These are phyloP conservation scores for Melitaea athalia DNA, from an alignment of 2,888 invertebrate species.

Conservation along the genomic window DNA sequence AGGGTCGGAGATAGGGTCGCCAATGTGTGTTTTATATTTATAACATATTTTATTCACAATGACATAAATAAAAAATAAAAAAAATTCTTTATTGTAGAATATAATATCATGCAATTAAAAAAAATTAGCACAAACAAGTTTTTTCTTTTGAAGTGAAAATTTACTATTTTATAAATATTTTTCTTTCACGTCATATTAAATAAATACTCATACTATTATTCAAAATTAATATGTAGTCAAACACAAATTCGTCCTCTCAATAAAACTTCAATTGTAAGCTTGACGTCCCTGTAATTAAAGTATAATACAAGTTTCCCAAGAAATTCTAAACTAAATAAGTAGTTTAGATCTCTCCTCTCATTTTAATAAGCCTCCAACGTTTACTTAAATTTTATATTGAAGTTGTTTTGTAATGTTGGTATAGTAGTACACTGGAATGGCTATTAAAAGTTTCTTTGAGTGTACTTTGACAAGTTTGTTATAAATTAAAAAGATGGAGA, in stretches of 20 bases:
- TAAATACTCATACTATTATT: too few relatives aligned
- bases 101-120: too few relatives aligned
- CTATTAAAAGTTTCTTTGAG: constrained; percentile 26
- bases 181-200: too few relatives aligned
- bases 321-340: constrained; percentile 23
- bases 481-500: background rate
- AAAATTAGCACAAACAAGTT: too few relatives aligned
- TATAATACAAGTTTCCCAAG: constrained; percentile 14
- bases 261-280: constrained; percentile 10
- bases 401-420: background rate
- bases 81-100: too few relatives aligned
- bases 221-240: background rate
- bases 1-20: too few relatives aligned
- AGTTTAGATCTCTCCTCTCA: constrained; percentile 19
- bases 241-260: background rate
- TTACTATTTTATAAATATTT: too few relatives aligned
- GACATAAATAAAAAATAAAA: too few relatives aligned
- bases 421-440: constrained; percentile 11
- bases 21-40: too few relatives aligned
- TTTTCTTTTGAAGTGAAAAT: too few relatives aligned
- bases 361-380: constrained; percentile 20
- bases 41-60: too few relatives aligned
- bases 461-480: constrained; percentile 5
- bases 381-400: constrained; percentile 20
- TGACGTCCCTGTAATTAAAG: constrained; percentile 11